A percentile compares a stretch with the other conserved stretches of the same genome.
phyloP scores from a whole-genome alignment of 2,113 vertebrate species.

The Burhinus bistriatus region DNA sequence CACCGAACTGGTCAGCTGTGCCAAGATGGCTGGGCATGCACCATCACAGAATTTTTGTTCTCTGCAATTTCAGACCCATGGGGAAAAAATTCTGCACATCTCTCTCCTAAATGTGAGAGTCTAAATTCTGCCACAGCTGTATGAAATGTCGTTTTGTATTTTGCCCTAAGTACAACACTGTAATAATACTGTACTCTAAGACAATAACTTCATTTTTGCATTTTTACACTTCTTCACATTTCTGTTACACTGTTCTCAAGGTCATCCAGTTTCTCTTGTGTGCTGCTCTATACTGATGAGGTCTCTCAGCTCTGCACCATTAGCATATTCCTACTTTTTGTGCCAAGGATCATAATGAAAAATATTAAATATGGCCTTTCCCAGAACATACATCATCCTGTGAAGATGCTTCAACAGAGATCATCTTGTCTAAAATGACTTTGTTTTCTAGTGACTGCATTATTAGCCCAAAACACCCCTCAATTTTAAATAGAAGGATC shows the following conservation, averaged over 20 bases:
- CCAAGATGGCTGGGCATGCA: neutral
- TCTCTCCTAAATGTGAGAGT: neutral
- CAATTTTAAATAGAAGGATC: neutral
- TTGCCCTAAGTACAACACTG: neutral
- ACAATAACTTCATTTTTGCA: neutral
- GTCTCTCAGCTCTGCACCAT: neutral
- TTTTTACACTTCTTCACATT: neutral
- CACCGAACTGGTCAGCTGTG: neutral
- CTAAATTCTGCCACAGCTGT: neutral
- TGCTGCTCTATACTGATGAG: neutral
- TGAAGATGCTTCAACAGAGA: neutral
- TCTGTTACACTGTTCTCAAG: neutral
- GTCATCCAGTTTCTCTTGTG: neutral
- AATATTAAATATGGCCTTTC: constrained; percentile 26
- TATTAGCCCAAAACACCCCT: neutral
- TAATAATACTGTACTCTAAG: too few relatives aligned
- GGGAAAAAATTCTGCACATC: neutral
- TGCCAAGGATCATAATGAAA: constrained; percentile 43
- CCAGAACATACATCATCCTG: neutral
- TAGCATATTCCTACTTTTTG: neutral
- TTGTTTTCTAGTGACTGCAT: neutral
- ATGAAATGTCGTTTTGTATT: neutral
- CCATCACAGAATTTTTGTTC: neutral
- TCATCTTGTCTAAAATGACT: neutral
- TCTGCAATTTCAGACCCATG: neutral